phyloP scores from a whole-genome alignment of 2,797 vertebrate species.

The Pempheris klunzingeri region DNA sequence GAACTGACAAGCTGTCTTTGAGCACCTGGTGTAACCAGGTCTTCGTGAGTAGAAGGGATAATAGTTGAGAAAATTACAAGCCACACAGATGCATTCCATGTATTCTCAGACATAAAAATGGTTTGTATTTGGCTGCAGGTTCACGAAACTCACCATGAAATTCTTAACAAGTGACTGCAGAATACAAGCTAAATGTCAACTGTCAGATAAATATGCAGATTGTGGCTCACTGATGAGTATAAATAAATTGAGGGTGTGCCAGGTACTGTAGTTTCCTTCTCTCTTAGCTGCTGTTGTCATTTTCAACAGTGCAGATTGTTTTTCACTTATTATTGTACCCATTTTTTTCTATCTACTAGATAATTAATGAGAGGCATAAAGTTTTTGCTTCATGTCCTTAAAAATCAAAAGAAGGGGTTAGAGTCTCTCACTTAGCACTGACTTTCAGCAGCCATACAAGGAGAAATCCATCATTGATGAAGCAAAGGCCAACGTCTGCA shows the following conservation, averaged over 20 bases:
- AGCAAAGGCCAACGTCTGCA: constrained; percentile 30
- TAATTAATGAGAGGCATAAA: constrained; percentile 23
- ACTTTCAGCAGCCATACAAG: constrained; percentile 28
- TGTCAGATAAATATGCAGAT: constrained; percentile 67
- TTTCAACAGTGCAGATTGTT: constrained; percentile 53
- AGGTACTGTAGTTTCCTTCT: constrained; percentile 49
- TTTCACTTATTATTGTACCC: constrained; percentile 34
- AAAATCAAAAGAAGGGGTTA: constrained; percentile 13
- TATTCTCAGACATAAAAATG: constrained; percentile 24
- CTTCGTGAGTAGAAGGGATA: background rate
- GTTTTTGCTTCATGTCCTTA: constrained; percentile 20
- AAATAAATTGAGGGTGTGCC: constrained; percentile 63
- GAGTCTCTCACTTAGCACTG: constrained; percentile 9
- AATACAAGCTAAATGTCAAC: constrained; percentile 78
- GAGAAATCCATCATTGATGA: constrained; percentile 51
- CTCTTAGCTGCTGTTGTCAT: constrained; percentile 63
- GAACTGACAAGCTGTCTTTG: constrained; percentile 2
- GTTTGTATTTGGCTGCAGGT: constrained; percentile 42
- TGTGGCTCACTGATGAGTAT: constrained; percentile 64
- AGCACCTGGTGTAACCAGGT: background rate
- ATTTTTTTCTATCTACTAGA: constrained; percentile 34
- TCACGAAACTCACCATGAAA: constrained; percentile 45
- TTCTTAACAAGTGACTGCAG: constrained; percentile 52
- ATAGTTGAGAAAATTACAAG: constrained; percentile 13
- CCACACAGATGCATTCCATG: constrained; percentile 17